Base-by-base conservation (phyloP, 2,888 invertebrate genomes). In the Eretmocerus hayati region DNA sequence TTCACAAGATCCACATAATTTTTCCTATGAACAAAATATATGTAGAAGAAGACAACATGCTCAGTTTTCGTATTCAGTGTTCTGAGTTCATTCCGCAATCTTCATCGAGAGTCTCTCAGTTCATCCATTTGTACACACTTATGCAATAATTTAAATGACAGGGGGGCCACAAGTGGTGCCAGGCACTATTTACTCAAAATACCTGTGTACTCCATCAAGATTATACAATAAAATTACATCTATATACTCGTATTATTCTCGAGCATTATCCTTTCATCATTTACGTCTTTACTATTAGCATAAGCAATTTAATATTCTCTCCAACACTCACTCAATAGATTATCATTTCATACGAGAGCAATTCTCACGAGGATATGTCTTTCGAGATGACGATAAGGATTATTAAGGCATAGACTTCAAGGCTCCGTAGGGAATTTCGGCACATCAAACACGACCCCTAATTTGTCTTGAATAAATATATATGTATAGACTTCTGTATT, bases 141-240 rank as follows among this genome's bases (percentile, higher is more conserved):
- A 53, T 20, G 43, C 40, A 36, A 45, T 57, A 57, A 54, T 57
- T 56, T 50, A 52, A 55, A 52, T 57, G 61, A 66, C 60, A 67
- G 62, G 64, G 67, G 69, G 69, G 69, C 71, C 68, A 69, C 71
- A 65, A 69, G 65, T 61, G 67, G 71, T 71, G 69, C 67, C 70
- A 71, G 71, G 71, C 71, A 71, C 71, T 69, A 70, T 67, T 69
- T 64, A 66, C 64, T 67, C 59, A 64, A 53, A 64, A 69, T 68
- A 71, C 66, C 66, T 64, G 71, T 64, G 64, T 69, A 63, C 56
- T 62, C 63, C 63, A 62, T 62, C 59, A 54, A 61, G 56, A 56
- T 55, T 53, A 46, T 62, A 59, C 52, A 58, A 43, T 59, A 58
- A 54, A 57, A 63, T 62, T 65, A 62, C 61, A 63, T 47, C 53